Evolutionary conservation across 2,888 invertebrate species (phyloP).

Genomic region (Nomada goodeniana): DNA sequence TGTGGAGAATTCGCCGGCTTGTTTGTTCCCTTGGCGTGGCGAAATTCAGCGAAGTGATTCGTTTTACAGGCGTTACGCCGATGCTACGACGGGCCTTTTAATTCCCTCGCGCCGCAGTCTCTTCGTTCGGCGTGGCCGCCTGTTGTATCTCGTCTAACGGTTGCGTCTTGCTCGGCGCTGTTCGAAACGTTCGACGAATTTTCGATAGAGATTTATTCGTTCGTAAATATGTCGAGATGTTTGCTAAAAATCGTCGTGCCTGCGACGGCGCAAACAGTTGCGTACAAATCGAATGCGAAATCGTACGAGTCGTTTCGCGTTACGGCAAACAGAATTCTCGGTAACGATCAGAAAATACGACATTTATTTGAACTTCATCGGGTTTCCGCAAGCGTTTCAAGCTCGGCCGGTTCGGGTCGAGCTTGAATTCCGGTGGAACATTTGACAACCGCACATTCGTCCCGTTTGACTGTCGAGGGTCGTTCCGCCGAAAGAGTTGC

Average conservation of each 20-base stretch:
- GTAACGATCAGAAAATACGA: constrained; percentile 19
- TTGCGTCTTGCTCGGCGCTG: too few relatives aligned
- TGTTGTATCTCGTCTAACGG: too few relatives aligned
- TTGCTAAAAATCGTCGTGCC: too few relatives aligned
- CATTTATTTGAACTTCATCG: constrained; percentile 29
- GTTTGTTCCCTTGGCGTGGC: not conserved
- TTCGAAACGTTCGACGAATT: too few relatives aligned
- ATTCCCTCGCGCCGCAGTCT: too few relatives aligned
- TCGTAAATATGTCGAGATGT: too few relatives aligned
- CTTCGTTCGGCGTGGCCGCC: too few relatives aligned
- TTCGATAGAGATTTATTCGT: too few relatives aligned
- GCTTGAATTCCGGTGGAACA: constrained; percentile 13
- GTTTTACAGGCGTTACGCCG: too few relatives aligned
- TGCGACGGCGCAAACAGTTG: not conserved
- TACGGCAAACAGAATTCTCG: not conserved
- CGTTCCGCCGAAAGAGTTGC: constrained; percentile 63
- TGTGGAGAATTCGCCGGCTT: not conserved
- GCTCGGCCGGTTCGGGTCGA: not conserved
- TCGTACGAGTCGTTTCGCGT: not conserved
- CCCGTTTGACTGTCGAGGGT: constrained; percentile 54
- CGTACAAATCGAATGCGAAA: not conserved
- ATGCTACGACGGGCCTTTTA: too few relatives aligned
- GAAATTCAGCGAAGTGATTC: not conserved
- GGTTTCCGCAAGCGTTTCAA: not conserved
- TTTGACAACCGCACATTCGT: constrained; percentile 36